Base-by-base conservation (phyloP, 2,797 vertebrate species). In the Typhlichthys eigenmanni region DNA sequence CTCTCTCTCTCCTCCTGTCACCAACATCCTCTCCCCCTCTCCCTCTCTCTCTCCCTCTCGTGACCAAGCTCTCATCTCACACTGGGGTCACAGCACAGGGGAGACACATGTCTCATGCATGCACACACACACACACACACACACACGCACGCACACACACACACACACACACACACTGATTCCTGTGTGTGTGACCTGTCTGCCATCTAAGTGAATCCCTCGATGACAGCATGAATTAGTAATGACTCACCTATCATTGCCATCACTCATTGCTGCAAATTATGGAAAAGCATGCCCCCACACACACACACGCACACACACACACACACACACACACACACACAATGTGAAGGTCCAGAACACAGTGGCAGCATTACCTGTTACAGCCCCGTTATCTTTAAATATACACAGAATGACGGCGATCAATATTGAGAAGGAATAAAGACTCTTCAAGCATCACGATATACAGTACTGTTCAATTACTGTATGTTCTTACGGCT, bases 211-310 rank as follows among this genome's bases (percentile, higher is more conserved):
- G 71, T 65, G 79, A 60, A 65, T 79, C 77, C 68, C 74, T 83
- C 73, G 73, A 55, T 14, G 34, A 72, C 63, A 51, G 60, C 79
- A 87, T 90, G 81, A 83, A 89, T 90, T 78, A 89, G 76, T 86
- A 86, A 90, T 74, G 83, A 83, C 62, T 82, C 76, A 75, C 76
- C 60, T 69, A 76, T 68, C 78, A 68, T 74, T 65, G 58, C 67
- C 67, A 73, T 75, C 55, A 49, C 73, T 72, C 66, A 60, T 50
- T 47, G 56, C 56, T 69, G 71, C 51, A 17, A 14, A 79, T 84
- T 82, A 81, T 80, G 75, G 78, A 82, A 74, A 62, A 72, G 59
- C 64, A 58, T 57, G 69, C 66, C 49, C 34, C 66, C 49, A 17
- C 55, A 68, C 76, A 80, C 76, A 70, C 76, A 17, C 55, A 68